Evolutionary conservation across 2,113 vertebrate species (phyloP), one percentile per base, ranked within the genome.

Genomic region (Misgurnus mizolepis): DNA sequence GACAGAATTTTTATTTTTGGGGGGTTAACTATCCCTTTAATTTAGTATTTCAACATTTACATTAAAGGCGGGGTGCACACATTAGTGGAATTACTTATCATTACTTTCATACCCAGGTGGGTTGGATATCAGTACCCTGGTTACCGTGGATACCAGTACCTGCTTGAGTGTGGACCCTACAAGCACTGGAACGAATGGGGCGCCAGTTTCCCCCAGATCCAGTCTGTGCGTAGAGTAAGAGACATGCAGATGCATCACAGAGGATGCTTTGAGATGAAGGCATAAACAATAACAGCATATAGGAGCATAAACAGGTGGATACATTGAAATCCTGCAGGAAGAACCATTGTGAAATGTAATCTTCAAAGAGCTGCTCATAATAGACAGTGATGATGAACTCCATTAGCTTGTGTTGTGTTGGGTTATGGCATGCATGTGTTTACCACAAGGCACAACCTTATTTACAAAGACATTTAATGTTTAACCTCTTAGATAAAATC

Each of bases 151-250:
- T 94, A 86, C 84, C 94, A 94, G 87, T 95, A 94, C 55, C 83
- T 95, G 80, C 89, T 94, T 71, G 94, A 95, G 76, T 87, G 78
- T 83, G 93, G 94, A 5, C 72, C 91, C 53, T 94, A 76, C 86
- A 95, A 94, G 84, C 93, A 94, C 86, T 95, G 93, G 93, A 95
- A 94, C 4, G 92, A 95, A n/a, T 95, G 94, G 94, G 94, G 94
- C 10, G 91, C 92, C 78, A 86, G 89, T 72, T 90, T 93, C 22
- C 92, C 94, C 78, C 92, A 94, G 89, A 93, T 95, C 85, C 94
- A 95, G 89, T 94, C 94, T 83, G 91, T 95, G 41, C 92, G 94
- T 70, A 89, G 94, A 75, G 93, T 95, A 82, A 92, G 90, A 61
- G 94, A 95, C 87, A 94, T 95, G 94, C 94, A 94, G 87, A 93